These are phyloP conservation scores for Mustelus asterias DNA, from an alignment of 2,113 vertebrate genomes.

Conservation along the genomic window DNA sequence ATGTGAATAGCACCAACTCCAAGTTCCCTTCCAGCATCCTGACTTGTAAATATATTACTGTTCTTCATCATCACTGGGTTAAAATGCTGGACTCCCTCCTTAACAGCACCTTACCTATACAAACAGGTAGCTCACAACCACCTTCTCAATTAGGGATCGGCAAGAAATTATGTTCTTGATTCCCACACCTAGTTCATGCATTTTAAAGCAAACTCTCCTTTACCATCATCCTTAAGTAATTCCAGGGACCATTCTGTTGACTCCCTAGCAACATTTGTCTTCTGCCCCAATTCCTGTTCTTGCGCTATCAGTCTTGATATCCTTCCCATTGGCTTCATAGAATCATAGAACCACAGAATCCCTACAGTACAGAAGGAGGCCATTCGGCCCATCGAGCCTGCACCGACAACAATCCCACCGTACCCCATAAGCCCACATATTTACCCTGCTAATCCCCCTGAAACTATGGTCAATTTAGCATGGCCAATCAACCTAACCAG, in stretches of 20 bases:
- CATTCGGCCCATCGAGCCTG: too few species aligned
- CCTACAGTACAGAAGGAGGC: too few species aligned
- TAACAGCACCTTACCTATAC: background rate
- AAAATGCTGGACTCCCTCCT: background rate
- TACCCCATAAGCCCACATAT: too few species aligned
- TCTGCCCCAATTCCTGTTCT: too few species aligned
- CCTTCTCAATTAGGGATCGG: background rate
- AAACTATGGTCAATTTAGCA: too few species aligned
- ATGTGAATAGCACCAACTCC: background rate
- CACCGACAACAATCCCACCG: too few species aligned
- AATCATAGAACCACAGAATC: too few species aligned
- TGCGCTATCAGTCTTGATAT: background rate
- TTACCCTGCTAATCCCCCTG: too few species aligned
- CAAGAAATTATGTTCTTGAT: background rate
- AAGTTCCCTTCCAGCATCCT: background rate
- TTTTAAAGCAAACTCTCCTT: background rate
- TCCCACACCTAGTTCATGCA: too few species aligned
- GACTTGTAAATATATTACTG: background rate
- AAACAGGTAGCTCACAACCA: background rate
- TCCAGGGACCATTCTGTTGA: background rate
- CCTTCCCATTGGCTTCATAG: background rate
- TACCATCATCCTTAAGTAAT: background rate
- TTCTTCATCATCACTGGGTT: background rate
- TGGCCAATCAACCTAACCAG: too few species aligned
- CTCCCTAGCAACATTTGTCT: background rate